Conservation (phyloP, 2,113 vertebrate species). For the Enhydra lutris region DNA sequence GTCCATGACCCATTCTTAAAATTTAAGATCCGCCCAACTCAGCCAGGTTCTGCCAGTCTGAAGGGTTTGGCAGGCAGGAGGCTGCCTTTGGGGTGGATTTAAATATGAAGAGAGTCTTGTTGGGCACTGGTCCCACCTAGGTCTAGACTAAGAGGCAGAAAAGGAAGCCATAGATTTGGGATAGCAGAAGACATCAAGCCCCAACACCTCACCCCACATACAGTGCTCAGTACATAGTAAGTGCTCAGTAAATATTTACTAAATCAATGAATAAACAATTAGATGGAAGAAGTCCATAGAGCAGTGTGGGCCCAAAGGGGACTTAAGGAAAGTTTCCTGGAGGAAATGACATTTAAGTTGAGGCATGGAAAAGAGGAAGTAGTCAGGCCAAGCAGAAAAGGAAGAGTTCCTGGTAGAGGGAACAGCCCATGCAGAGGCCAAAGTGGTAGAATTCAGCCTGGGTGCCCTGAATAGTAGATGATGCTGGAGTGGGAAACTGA, state of each 20-base stretch:
- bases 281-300: not conserved
- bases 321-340: not conserved
- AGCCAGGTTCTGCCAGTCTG: not conserved
- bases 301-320: not conserved
- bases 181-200: not conserved
- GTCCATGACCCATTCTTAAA: not conserved
- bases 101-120: not conserved
- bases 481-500: not conserved
- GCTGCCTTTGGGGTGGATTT: not conserved
- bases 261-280: not conserved
- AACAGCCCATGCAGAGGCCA: not conserved
- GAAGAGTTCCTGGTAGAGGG: not conserved
- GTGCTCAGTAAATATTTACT: not conserved
- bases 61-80: not conserved
- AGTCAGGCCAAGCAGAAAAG: not conserved
- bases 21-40: not conserved
- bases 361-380: not conserved
- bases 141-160: not conserved
- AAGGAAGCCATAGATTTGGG: not conserved
- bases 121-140: not conserved
- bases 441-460: not conserved
- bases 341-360: not conserved
- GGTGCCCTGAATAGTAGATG: not conserved
- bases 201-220: not conserved
- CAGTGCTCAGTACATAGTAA: not conserved